Percentiles rank a stretch among this genome's conserved stretches.
Evolutionary conservation across 2,888 invertebrate species (phyloP).

Genomic region (Brachyptera risi): DNA sequence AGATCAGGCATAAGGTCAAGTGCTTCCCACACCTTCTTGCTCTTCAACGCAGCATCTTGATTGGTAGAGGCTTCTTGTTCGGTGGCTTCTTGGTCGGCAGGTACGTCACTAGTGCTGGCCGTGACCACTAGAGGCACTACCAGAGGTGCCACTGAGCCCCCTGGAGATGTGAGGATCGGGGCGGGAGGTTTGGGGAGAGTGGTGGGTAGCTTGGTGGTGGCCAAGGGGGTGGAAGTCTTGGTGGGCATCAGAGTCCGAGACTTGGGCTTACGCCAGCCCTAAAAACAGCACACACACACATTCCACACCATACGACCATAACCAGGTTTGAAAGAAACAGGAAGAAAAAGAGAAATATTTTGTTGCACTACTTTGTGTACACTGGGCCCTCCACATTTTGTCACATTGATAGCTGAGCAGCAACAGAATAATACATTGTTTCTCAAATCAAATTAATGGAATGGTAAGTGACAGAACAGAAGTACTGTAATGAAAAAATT

Average conservation of each 20-base stretch:
- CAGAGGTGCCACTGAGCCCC: slow-evolving; percentile 39
- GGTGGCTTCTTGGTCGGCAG: slow-evolving; percentile 44
- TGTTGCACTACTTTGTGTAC: too few relatives aligned
- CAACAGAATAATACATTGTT: too few relatives aligned
- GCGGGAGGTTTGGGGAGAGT: slow-evolving; percentile 41
- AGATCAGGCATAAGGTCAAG: neutral
- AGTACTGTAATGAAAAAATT: too few relatives aligned
- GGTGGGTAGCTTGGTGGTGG: slow-evolving; percentile 36
- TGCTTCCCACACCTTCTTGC: slow-evolving; percentile 35
- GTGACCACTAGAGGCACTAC: slow-evolving; percentile 2
- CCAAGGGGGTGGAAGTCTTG: slow-evolving; percentile 49
- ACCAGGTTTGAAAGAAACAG: too few relatives aligned
- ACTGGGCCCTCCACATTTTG: too few relatives aligned
- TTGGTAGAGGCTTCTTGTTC: slow-evolving; percentile 51
- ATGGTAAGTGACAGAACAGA: too few relatives aligned
- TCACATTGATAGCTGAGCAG: too few relatives aligned
- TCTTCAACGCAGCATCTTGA: slow-evolving; percentile 38
- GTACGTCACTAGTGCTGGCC: slow-evolving; percentile 18
- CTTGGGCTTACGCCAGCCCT: slow-evolving; percentile 78
- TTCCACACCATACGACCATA: too few relatives aligned
- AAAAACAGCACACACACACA: slow-evolving; percentile 38
- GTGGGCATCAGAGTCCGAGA: slow-evolving; percentile 69
- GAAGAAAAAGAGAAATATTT: too few relatives aligned
- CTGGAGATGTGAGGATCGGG: slow-evolving; percentile 39
- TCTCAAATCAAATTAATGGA: too few relatives aligned